Evolutionary conservation across 2,797 vertebrate species (phyloP), one percentile per base, ranked within the genome.

Genomic region (Sebastes vulpes): DNA sequence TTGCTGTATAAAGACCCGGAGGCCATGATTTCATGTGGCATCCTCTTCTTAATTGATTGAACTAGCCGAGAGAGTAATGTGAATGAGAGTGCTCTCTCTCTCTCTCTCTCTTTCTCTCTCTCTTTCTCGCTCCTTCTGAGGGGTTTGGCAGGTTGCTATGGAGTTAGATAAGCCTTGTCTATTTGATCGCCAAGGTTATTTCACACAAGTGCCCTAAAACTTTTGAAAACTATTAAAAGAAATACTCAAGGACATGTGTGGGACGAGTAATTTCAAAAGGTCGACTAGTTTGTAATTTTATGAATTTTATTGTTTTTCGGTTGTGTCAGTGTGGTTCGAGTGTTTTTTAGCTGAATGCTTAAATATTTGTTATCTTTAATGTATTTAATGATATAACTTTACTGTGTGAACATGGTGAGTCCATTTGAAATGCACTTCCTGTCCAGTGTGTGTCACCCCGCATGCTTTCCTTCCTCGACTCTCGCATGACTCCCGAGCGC

Each of bases 11-110:
- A 87, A 91, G 89, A 81, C 83, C 86, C 82, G 1, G 57, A 90
- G 88, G 89, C 77, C 77, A 79, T 79, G 75, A 86, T 91, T 90
- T 86, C 77, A 87, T 83, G 59, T 35, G 26, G 64, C 60, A 88
- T 88, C 71, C 72, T 78, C 31, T 77, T 86, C 74, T 73, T 75
- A 82, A 93, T 91, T 83, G 85, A 92, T 86, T 77, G 68, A 83
- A 73, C 54, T 57, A 23, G 66, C 67, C 35, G 48, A 35, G 74
- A 79, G 54, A 79, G 54, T 63, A 57, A 83, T 53, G 50, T 79
- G 61, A 77, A 83, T 56, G 42, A 65, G 18, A 29, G 3, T 57
- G 28, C 59, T 65, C 32, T 69, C 35, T 68, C 70, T 64, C 21
- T 74, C 58, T 80, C 46, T 71, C 42, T 68, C 70, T 64, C 18